Evolutionary conservation across 2,888 invertebrate genomes (phyloP).

Genomic region (Uloborus plumipes): DNA sequence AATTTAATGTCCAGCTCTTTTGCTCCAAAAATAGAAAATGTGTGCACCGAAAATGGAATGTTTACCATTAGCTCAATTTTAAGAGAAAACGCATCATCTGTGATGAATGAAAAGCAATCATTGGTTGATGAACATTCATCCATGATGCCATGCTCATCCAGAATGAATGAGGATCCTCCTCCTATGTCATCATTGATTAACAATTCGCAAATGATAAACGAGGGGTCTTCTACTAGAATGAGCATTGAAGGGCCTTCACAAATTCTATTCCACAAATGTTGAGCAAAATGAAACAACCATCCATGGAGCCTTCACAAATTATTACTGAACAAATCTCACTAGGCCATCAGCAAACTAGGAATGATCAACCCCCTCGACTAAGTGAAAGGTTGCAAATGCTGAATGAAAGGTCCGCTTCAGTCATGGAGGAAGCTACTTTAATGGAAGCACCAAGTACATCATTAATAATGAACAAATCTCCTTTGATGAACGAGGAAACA

Average conservation of each 20-base stretch:
- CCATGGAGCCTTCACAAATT: no score
- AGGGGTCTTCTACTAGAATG: background rate
- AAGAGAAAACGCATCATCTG: slow-evolving; percentile 12
- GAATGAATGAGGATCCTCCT: slow-evolving; percentile 4
- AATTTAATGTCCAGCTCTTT: slow-evolving; percentile 27
- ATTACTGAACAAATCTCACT: no score
- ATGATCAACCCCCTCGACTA: no score
- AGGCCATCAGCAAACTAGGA: no score
- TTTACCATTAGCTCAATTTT: slow-evolving; percentile 36
- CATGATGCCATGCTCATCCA: no score
- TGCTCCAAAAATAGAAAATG: slow-evolving; percentile 42
- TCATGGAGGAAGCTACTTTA: background rate
- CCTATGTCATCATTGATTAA: slow-evolving; percentile 1
- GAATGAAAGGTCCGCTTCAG: background rate
- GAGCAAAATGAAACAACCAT: no score
- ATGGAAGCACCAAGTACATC: no score
- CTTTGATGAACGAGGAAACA: background rate
- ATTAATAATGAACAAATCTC: background rate
- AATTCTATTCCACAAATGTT: background rate
- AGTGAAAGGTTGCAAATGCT: background rate
- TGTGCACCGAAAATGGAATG: slow-evolving; percentile 30
- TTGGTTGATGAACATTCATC: background rate
- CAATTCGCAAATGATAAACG: background rate
- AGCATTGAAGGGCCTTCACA: background rate
- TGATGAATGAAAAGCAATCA: slow-evolving; percentile 18